Base-by-base conservation (phyloP, 2,113 vertebrate species). In the Myxocyprinus asiaticus region DNA sequence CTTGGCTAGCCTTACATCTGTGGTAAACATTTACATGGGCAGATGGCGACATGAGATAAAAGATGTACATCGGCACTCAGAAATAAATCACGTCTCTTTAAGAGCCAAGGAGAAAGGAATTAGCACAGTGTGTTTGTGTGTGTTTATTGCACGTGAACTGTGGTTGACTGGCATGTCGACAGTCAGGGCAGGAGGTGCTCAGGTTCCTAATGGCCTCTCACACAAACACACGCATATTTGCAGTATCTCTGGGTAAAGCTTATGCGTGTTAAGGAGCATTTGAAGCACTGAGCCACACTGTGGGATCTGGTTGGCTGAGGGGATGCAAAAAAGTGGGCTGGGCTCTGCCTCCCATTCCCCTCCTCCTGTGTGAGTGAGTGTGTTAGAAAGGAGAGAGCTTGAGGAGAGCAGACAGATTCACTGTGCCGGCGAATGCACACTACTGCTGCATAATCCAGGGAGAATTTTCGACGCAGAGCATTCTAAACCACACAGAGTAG, bases 211-310 rank as follows among this genome's bases (percentile, higher is more conserved):
- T 88, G 85, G 82, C 82, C 78, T 22, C 80, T 33, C 22, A 33
- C 22, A 84, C 80, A 11, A 43, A 14, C 61, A 65, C 17, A 65
- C 48, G 64, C 59, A 64, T 33, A 79, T 73, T 51, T 53, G 77
- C 80, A 67, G 81, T 90, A 92, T 94, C 90, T 90, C 90, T 90
- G 90, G 90, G 92, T 90, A 94, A 88, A 94, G 90, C 89, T 91
- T 42, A 85, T 88, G 88, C 82, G 87, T 82, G 88, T 86, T 83
- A 86, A 92, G 90, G 87, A 84, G 84, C 82, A 86, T 87, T 82
- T 79, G 88, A 89, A 86, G 85, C 88, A 78, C 85, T 88, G 83
- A 80, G 87, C 85, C 90, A 85, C 82, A 87, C 78, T 67, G 65
- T 3, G 33, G 81, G 33, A 67, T 88, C 77, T 85, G 89, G 94